phyloP scores from a whole-genome alignment of 2,888 invertebrate species.

The Tanytarsus gracilentus region DNA sequence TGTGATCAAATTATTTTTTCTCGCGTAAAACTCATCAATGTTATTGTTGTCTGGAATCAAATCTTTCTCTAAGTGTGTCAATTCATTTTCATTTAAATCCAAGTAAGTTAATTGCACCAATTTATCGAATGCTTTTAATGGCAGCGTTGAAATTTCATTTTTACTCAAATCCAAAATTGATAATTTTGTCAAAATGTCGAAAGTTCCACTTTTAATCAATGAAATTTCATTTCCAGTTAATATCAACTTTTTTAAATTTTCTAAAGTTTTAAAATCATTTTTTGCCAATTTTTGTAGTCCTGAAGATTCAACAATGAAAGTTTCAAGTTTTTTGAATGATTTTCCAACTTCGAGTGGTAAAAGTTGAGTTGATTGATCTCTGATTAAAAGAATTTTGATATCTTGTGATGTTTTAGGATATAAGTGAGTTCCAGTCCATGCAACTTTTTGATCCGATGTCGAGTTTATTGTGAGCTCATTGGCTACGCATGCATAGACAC shows the following conservation, averaged over 20 bases:
- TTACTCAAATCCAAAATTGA: conserved; percentile 14
- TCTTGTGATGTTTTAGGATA: background rate
- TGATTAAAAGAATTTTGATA: too few relatives aligned
- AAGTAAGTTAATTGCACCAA: background rate
- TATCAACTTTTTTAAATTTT: background rate
- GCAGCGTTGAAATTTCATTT: conserved; percentile 7
- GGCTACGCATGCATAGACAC: background rate
- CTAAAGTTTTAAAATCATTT: background rate
- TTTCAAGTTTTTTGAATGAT: background rate
- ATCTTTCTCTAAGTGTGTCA: background rate
- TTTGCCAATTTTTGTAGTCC: background rate
- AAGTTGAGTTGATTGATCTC: too few relatives aligned
- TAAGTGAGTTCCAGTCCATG: background rate
- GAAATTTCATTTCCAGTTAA: background rate
- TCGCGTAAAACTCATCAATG: background rate
- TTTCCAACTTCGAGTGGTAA: too few relatives aligned
- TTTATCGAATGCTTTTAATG: conserved; percentile 7
- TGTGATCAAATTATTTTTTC: background rate
- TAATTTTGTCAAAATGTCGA: background rate
- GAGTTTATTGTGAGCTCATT: background rate
- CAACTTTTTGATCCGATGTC: background rate
- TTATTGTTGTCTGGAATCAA: background rate
- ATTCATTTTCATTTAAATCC: conserved; percentile 1
- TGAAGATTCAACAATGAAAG: conserved; percentile 2
- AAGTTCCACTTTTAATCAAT: conserved; percentile 2